Percentiles rank a stretch among this genome's conserved stretches.
Conservation (phyloP, 2,113 vertebrate species). For the Tragelaphus imberbis region DNA sequence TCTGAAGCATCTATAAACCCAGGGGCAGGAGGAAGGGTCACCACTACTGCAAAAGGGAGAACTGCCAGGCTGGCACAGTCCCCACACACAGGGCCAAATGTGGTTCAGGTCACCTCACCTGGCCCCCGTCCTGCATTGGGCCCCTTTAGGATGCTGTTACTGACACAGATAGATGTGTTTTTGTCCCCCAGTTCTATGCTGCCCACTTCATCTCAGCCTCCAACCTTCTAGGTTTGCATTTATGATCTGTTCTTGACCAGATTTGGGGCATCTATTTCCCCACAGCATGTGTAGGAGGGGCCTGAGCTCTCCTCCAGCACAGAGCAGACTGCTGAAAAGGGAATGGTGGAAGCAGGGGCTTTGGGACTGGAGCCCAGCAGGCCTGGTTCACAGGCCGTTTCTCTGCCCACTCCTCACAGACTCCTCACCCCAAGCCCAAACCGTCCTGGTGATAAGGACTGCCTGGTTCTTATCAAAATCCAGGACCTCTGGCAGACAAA, state of each 20-base stretch:
- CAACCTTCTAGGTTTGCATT: not conserved
- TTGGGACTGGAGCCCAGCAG: not conserved
- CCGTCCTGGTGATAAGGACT: not conserved
- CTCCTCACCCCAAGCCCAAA: not conserved
- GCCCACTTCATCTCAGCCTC: not conserved
- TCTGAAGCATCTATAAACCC: not conserved
- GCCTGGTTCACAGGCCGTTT: too few species aligned
- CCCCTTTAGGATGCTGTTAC: not conserved
- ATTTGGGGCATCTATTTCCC: not conserved
- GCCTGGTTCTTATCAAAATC: not conserved
- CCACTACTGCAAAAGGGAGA: too few species aligned
- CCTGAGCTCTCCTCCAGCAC: not conserved
- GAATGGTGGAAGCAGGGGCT: not conserved
- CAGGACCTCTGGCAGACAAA: not conserved
- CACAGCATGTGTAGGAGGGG: not conserved
- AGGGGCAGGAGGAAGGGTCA: not conserved
- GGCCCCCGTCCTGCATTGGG: accelerated
- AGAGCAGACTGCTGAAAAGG: not conserved
- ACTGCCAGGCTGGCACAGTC: accelerated
- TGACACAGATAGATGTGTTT: not conserved
- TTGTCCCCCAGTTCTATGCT: not conserved
- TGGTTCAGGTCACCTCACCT: not conserved
- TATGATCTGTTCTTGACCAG: too few species aligned
- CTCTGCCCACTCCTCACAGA: not conserved
- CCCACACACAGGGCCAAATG: accelerated